Conservation (phyloP, 2,888 invertebrate species). For the Ophion slaviceki region DNA sequence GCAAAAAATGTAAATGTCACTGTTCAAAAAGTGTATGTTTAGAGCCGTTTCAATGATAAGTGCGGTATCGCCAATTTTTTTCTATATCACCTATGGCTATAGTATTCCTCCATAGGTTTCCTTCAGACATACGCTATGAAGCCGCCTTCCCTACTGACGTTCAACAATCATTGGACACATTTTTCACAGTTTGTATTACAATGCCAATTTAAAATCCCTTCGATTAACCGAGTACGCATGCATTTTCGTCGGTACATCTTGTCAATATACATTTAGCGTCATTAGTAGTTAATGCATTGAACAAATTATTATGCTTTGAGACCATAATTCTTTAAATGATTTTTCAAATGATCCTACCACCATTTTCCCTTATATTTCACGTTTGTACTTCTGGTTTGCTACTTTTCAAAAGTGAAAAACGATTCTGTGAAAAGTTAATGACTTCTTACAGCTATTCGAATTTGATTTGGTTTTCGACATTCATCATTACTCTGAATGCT, state of each 20-base stretch:
- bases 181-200: background rate
- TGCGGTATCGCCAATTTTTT: background rate
- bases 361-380: background rate
- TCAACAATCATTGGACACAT: background rate
- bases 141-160: background rate
- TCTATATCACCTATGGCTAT: background rate
- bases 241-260: slow-evolving; percentile 7
- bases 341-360: background rate
- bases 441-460: too few species aligned
- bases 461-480: too few species aligned
- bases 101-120: too few species aligned
- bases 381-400: background rate
- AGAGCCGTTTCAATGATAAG: background rate
- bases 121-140: background rate
- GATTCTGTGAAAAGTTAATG: too few species aligned
- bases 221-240: background rate
- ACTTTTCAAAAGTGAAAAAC: too few species aligned
- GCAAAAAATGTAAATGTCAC: slow-evolving; percentile 65
- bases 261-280: slow-evolving; percentile 11
- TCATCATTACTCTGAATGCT: too few species aligned
- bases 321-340: background rate
- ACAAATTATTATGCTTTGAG: background rate
- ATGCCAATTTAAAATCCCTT: background rate
- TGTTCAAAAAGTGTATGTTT: slow-evolving; percentile 22
- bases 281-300: background rate